Base-by-base conservation (phyloP, 2,113 vertebrate species). In the Hippopotamus amphibius region DNA sequence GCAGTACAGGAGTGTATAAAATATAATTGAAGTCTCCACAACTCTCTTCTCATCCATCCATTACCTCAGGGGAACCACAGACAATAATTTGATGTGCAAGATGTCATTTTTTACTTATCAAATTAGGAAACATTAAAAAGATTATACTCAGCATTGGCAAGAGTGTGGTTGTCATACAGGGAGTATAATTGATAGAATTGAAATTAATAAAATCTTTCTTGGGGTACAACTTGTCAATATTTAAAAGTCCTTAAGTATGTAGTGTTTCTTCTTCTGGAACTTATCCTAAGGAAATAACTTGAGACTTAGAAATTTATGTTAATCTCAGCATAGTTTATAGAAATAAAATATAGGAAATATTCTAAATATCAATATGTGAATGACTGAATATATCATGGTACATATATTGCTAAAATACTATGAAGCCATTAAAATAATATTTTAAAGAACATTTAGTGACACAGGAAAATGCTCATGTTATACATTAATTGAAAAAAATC, bases 281-380 rank as follows among this genome's bases (percentile, higher is more conserved):
- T 63, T 96, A 88, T 86, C 21, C 2, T 86, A 80, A 90, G 46
- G 87, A 96, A 92, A 80, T 80, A 37, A 86, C 80, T 82, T 97
- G 90, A 84, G 14, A 90, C 50, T 69, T 93, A 90, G 48, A 87
- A 88, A 96, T 74, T 74, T 79, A 84, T 88, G 24, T 90, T 63
- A 81, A 74, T 95, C 13, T 97, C 50, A 66, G 55, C 33, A 76
- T 69, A 92, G 92, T 63, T 90, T 86, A 37, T 69, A 90, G 43
- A 79, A 79, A 48, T 92, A 79, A 61, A 86, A 86, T 74, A 87
- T 87, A 93, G 15, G 33, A 79, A 96, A 59, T 92, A 92, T 92
- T 15, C 33, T 46, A 81, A 95, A 76, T 95, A 82, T 65, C 13
- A 69, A 48, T 55, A 76, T 82, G 21, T 95, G 66, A 94, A 59